Conservation (phyloP, 1,140 invertebrate species). For the Brachionus angularis region DNA sequence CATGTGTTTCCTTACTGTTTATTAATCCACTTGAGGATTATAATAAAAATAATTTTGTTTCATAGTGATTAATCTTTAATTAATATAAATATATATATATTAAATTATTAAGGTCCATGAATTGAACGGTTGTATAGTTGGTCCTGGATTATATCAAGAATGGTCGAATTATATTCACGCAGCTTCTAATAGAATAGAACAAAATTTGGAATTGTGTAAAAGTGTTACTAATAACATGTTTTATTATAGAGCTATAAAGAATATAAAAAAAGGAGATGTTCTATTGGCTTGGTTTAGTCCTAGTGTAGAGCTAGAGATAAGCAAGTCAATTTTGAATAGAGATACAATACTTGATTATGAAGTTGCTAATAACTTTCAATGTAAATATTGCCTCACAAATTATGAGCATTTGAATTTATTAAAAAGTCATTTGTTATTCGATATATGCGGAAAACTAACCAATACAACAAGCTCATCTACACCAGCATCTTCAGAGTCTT, state of each 20-base stretch:
- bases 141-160: constrained; percentile 45
- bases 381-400: neutral
- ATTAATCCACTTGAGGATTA: no score
- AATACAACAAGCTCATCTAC: neutral
- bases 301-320: constrained; percentile 66
- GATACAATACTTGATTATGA: no score
- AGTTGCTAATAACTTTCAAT: neutral
- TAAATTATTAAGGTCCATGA: constrained; percentile 24
- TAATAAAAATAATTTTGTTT: no score
- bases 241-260: constrained; percentile 51
- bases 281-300: constrained; percentile 76
- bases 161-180: constrained; percentile 63
- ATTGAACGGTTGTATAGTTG: constrained; percentile 25
- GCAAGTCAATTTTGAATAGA: constrained; percentile 74
- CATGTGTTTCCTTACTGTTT: no score
- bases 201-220: constrained; percentile 63
- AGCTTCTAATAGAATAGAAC: constrained; percentile 67
- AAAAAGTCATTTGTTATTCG: constrained; percentile 38
- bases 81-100: no score
- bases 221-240: constrained; percentile 47
- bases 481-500: neutral
- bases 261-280: constrained; percentile 63
- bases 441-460: constrained; percentile 34
- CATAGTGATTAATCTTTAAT: no score
- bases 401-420: constrained; percentile 1